Conservation (phyloP, 92 coral and sea anemone species). For the Muricea muricata region DNA sequence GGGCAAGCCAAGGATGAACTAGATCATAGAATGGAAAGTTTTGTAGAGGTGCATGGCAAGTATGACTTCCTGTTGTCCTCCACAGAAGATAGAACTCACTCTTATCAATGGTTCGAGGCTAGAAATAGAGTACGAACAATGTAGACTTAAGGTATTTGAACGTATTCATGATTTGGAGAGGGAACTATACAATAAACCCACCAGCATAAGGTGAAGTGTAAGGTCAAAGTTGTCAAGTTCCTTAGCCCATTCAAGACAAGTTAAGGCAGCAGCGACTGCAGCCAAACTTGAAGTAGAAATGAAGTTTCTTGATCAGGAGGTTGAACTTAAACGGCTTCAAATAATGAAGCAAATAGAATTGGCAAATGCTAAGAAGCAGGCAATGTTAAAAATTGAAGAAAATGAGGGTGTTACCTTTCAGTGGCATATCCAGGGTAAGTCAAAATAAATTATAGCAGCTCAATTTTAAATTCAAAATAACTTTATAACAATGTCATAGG, state of each 20-base stretch:
- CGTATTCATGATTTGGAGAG: constrained; percentile 52
- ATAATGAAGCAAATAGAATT: constrained; percentile 49
- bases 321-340: constrained; percentile 50
- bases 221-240: constrained; percentile 42
- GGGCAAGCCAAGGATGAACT: constrained; percentile 46
- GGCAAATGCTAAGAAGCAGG: constrained; percentile 57
- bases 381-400: constrained; percentile 44
- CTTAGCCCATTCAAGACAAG: constrained; percentile 43
- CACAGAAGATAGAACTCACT: constrained; percentile 11
- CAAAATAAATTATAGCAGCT: too few species aligned
- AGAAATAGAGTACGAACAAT: constrained; percentile 47
- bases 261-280: constrained; percentile 43
- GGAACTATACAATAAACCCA: not conserved
- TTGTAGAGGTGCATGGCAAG: constrained; percentile 27
- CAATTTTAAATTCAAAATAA: too few species aligned
- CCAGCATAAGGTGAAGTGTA: not conserved
- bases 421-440: too few species aligned
- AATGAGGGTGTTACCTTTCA: too few species aligned
- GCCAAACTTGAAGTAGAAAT: constrained; percentile 61
- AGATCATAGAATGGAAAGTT: constrained; percentile 37
- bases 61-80: constrained; percentile 30
- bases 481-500: too few species aligned
- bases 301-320: constrained; percentile 53
- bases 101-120: constrained; percentile 60
- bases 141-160: constrained; percentile 41